Evolutionary conservation across 92 coral and sea anemone species (phyloP).

Genomic region (Pocillopora meandrina): DNA sequence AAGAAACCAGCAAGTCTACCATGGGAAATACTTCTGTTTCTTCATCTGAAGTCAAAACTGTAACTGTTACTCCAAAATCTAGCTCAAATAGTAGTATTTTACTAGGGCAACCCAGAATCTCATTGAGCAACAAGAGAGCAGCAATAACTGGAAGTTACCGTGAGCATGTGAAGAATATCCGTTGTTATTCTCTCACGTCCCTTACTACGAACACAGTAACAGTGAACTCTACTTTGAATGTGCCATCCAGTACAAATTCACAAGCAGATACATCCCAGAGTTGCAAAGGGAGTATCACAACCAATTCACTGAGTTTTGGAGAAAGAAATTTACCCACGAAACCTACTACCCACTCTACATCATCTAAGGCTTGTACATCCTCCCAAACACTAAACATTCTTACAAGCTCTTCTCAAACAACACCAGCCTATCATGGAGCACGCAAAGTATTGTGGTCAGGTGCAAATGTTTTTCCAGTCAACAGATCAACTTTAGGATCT

Average conservation of each 20-base stretch:
- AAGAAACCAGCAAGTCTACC: neutral
- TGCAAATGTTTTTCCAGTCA: slow-evolving; percentile 18
- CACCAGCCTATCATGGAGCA: neutral
- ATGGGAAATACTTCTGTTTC: neutral
- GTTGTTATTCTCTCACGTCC: slow-evolving; percentile 29
- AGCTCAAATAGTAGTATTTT: neutral
- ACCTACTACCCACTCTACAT: neutral
- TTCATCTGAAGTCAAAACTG: neutral
- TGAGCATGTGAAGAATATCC: slow-evolving; percentile 38
- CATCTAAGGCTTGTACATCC: neutral
- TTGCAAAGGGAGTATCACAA: neutral
- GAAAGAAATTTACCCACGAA: neutral
- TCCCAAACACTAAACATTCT: neutral
- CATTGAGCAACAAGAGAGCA: neutral
- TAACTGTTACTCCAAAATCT: neutral
- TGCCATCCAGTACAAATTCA: neutral
- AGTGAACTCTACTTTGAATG: slow-evolving; percentile 14
- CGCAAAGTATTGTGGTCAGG: slow-evolving; percentile 52
- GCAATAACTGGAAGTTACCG: slow-evolving; percentile 33
- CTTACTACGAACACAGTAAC: slow-evolving; percentile 10
- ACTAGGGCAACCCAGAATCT: neutral
- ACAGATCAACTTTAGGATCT: neutral
- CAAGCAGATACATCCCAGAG: neutral
- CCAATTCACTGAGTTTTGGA: neutral
- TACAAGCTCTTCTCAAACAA: neutral